Evolutionary conservation across 2,888 invertebrate species (phyloP).

Genomic region (Diarsia mendica): DNA sequence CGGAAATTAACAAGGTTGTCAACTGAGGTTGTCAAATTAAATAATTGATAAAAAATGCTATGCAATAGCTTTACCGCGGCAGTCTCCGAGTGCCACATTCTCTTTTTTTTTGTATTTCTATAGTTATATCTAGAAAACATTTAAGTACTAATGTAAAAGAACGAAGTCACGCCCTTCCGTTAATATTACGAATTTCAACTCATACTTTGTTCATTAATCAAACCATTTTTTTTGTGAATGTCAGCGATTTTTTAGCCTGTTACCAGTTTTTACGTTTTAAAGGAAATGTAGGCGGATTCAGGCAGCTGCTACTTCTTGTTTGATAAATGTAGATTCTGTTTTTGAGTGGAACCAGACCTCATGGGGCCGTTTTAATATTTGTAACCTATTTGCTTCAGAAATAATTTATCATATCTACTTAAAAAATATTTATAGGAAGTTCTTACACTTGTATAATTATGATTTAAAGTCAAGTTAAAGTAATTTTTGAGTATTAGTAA

Average conservation of each 20-base stretch:
- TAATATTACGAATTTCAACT: slow-evolving; percentile 32
- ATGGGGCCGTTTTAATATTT: background rate
- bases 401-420: background rate
- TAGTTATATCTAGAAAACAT: background rate
- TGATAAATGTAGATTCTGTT: slow-evolving; percentile 41
- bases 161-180: slow-evolving; percentile 18
- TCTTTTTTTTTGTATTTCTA: background rate
- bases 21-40: no score
- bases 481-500: background rate
- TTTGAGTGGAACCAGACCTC: background rate
- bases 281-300: background rate
- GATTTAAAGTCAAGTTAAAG: background rate
- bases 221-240: slow-evolving; percentile 16
- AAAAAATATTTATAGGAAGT: background rate
- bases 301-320: slow-evolving; percentile 19
- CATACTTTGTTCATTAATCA: slow-evolving; percentile 49
- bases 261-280: slow-evolving; percentile 18
- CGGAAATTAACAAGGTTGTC: no score
- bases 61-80: no score
- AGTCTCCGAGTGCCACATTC: no score
- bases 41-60: no score
- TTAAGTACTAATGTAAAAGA: background rate
- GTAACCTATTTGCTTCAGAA: background rate
- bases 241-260: slow-evolving; percentile 26
- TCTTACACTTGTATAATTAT: background rate